These are phyloP conservation scores for Sarcophaga carnaria DNA, from an alignment of 2,888 invertebrate species.

Conservation along the genomic window DNA sequence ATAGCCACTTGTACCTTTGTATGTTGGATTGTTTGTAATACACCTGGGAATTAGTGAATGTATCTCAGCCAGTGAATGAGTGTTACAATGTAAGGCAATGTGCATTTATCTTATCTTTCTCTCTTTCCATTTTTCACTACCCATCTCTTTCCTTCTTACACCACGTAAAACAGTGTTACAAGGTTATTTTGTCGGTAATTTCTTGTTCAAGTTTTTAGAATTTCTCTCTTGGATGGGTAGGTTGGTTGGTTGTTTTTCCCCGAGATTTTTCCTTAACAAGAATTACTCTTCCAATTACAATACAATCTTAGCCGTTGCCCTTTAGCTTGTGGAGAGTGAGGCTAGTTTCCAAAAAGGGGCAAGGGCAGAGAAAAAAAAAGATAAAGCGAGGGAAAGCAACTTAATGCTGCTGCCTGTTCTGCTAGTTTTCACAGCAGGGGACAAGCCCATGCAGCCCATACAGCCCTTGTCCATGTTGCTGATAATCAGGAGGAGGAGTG, in stretches of 20 bases:
- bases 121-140: no score
- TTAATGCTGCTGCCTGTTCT: background rate
- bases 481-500: no score
- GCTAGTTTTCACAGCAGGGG: slow-evolving; percentile 26
- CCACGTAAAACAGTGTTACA: slow-evolving; percentile 9
- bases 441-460: background rate
- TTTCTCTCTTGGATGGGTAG: background rate
- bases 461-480: background rate
- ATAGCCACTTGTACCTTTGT: background rate
- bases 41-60: slow-evolving; percentile 44
- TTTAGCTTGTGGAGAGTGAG: slow-evolving; percentile 6
- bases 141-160: background rate
- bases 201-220: background rate
- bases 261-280: slow-evolving; percentile 25
- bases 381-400: background rate
- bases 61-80: slow-evolving; percentile 12
- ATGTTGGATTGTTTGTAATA: background rate
- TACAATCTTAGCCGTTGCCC: slow-evolving; percentile 38
- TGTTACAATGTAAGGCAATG: background rate
- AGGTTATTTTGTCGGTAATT: slow-evolving; percentile 30
- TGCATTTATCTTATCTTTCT: background rate
- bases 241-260: background rate
- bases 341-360: no score
- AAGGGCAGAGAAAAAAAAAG: background rate
- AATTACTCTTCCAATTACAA: slow-evolving; percentile 56